Conservation (phyloP, 2,888 invertebrate species). For the Temnothorax ravouxi region DNA sequence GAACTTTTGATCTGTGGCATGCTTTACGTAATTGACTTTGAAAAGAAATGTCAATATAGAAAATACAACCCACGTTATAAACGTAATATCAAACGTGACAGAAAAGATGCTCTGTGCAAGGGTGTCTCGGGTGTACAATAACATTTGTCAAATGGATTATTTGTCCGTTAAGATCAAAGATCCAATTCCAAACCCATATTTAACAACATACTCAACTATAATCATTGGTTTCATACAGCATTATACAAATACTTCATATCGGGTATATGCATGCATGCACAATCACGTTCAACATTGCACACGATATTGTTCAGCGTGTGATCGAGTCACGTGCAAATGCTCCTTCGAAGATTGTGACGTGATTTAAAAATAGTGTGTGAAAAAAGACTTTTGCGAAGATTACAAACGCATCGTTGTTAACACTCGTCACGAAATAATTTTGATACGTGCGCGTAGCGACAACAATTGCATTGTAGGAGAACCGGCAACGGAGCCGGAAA, state of each 20-base stretch:
- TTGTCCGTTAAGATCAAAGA: constrained; percentile 6
- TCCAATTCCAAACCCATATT: constrained; percentile 1
- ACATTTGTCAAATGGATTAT: constrained; percentile 14
- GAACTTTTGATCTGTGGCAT: constrained; percentile 91
- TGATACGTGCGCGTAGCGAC: too few species aligned
- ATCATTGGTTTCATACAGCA: constrained; percentile 6
- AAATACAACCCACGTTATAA: constrained; percentile 88
- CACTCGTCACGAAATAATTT: too few species aligned
- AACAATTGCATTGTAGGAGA: too few species aligned
- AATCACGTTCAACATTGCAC: too few species aligned
- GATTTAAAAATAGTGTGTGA: too few species aligned
- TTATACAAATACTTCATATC: constrained; percentile 4
- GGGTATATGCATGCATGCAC: too few species aligned
- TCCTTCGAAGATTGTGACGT: too few species aligned
- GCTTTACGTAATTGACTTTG: constrained; percentile 91
- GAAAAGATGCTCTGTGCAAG: constrained; percentile 87
- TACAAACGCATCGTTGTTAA: too few species aligned
- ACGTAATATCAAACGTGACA: constrained; percentile 90
- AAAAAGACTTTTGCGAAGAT: too few species aligned
- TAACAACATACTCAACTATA: not conserved
- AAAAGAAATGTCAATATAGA: constrained; percentile 88
- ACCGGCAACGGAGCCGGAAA: too few species aligned
- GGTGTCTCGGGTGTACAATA: constrained; percentile 90
- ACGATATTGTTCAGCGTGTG: too few species aligned
- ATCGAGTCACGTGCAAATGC: too few species aligned